Percentiles rank a stretch among this genome's conserved stretches.
phyloP scores from a whole-genome alignment of 2,797 vertebrate species.

The Mormyrus proboscirostris region DNA sequence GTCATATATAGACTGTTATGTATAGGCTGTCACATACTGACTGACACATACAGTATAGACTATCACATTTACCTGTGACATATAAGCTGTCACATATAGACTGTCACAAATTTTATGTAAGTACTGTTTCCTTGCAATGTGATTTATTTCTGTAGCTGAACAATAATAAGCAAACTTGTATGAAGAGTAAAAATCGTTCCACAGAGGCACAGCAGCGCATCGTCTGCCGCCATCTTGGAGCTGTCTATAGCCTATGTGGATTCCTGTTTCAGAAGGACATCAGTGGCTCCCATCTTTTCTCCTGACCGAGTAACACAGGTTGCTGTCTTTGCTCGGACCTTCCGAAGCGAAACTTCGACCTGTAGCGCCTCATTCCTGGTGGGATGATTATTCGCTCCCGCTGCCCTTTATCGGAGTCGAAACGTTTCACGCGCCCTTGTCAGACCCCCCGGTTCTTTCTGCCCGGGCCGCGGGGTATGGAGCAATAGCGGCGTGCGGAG shows the following conservation, averaged over 20 bases:
- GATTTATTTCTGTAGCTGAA: background rate
- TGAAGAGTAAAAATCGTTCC: background rate
- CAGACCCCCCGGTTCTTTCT: constrained; percentile 58
- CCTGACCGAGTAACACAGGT: background rate
- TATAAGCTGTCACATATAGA: background rate
- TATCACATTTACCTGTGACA: background rate
- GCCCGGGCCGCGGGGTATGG: constrained; percentile 66
- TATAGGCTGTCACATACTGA: background rate
- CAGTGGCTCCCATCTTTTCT: background rate
- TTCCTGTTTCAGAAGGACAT: background rate
- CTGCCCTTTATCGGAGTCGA: background rate
- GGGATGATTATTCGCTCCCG: background rate
- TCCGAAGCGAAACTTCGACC: background rate
- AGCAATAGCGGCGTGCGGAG: constrained; percentile 70
- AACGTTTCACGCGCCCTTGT: constrained; percentile 42
- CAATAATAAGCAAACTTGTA: background rate
- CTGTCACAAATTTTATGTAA: background rate
- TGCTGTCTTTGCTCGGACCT: background rate
- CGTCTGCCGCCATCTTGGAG: background rate
- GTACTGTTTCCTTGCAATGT: background rate
- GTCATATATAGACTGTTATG: background rate
- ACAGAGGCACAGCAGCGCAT: background rate
- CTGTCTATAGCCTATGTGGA: background rate
- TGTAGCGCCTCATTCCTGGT: background rate
- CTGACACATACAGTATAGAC: background rate